Evolutionary conservation across 2,888 invertebrate species (phyloP).

Genomic region (Ormyrus thymus): DNA sequence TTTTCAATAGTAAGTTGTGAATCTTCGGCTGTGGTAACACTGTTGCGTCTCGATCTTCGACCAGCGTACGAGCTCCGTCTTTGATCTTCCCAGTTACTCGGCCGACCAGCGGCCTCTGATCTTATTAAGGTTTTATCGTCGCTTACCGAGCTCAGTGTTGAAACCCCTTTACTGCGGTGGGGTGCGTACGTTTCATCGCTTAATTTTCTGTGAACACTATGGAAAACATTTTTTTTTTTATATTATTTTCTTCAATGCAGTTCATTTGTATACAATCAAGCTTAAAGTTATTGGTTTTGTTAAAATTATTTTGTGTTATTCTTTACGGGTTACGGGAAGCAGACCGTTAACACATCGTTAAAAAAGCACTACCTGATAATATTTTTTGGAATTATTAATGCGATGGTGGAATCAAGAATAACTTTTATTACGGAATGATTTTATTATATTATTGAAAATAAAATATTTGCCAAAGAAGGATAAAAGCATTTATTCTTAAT

Average conservation of each 20-base stretch:
- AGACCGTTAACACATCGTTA: no score
- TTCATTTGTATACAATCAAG: neutral
- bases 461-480: no score
- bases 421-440: no score
- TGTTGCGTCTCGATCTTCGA: constrained; percentile 88
- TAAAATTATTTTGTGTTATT: no score
- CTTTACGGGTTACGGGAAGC: no score
- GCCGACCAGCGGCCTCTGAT: constrained; percentile 86
- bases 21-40: constrained; percentile 85
- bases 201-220: constrained; percentile 64
- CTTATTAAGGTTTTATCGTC: constrained; percentile 77
- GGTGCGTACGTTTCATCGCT: constrained; percentile 86
- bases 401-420: no score
- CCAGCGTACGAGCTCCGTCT: constrained; percentile 86
- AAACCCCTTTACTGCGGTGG: constrained; percentile 86
- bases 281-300: no score
- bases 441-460: no score
- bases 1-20: constrained; percentile 94
- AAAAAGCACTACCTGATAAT: no score
- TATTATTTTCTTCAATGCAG: neutral
- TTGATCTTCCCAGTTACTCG: constrained; percentile 89
- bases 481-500: no score
- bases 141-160: constrained; percentile 83
- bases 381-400: no score
- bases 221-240: constrained; percentile 3